Evolutionary conservation across 2,888 invertebrate genomes (phyloP).

Genomic region (Sminthurinus aureus): DNA sequence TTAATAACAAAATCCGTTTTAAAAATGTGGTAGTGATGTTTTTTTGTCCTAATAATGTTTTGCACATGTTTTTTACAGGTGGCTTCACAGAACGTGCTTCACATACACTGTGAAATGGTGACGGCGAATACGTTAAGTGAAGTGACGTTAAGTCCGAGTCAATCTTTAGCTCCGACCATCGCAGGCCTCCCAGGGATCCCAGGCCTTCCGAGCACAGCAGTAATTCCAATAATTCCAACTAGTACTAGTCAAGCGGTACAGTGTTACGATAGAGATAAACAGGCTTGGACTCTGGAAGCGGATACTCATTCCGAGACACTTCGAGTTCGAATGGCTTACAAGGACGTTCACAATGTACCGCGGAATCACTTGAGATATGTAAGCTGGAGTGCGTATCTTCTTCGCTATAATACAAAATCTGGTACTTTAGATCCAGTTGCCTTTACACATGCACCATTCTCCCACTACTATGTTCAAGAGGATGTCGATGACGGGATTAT

Average conservation of each 20-base stretch:
- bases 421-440: constrained; percentile 73
- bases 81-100: constrained; percentile 65
- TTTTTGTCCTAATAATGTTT: not conserved
- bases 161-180: constrained; percentile 48
- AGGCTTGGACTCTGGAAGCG: constrained; percentile 79
- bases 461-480: constrained; percentile 82
- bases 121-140: constrained; percentile 76
- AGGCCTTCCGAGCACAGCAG: constrained; percentile 38
- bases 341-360: constrained; percentile 80
- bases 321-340: constrained; percentile 76
- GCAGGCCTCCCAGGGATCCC: constrained; percentile 40
- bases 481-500: constrained; percentile 80
- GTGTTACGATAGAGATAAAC: constrained; percentile 83
- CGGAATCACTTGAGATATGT: constrained; percentile 76
- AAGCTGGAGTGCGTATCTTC: constrained; percentile 76
- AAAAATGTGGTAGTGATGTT: not conserved
- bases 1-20: not conserved
- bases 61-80: constrained; percentile 23
- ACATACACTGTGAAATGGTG: constrained; percentile 76
- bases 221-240: constrained; percentile 39
- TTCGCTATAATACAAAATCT: constrained; percentile 67
- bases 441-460: constrained; percentile 77
- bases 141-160: constrained; percentile 63
- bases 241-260: constrained; percentile 62
- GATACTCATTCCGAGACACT: constrained; percentile 80